phyloP scores from a whole-genome alignment of 2,113 vertebrate genomes.

The Tinamus guttatus region DNA sequence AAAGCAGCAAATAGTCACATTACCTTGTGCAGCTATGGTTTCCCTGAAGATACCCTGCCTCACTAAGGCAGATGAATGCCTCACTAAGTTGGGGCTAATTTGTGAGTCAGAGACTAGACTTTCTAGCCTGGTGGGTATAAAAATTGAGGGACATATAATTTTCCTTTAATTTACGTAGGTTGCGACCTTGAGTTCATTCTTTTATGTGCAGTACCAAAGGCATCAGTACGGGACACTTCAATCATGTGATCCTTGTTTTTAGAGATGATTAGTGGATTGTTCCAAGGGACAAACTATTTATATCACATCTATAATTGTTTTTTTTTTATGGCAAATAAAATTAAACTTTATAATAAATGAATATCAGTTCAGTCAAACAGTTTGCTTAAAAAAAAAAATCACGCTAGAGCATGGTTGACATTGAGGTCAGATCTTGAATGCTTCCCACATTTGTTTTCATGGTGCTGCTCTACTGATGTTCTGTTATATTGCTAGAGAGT shows the following conservation, averaged over 20 bases:
- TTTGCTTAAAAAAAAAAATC: neutral
- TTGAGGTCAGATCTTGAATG: neutral
- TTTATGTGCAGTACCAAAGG: neutral
- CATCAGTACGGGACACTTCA: neutral
- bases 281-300: conserved; percentile 34
- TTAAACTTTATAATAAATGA: conserved; percentile 23
- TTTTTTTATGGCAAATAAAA: neutral
- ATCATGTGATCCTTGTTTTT: conserved; percentile 47
- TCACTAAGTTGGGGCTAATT: neutral
- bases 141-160: neutral
- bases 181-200: neutral
- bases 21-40: neutral
- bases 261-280: conserved; percentile 46
- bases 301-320: neutral
- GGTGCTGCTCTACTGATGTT: neutral
- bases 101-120: neutral
- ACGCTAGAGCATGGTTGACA: neutral
- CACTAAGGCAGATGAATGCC: neutral
- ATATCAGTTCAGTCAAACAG: neutral
- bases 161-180: neutral
- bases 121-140: neutral
- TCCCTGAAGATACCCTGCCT: neutral
- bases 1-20: neutral
- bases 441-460: conserved; percentile 28
- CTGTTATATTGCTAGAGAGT: conserved; percentile 25